A percentile compares a stretch with the other conserved stretches of the same genome.
Evolutionary conservation across 2,888 invertebrate genomes (phyloP).

Genomic region (Philereme vetulata): DNA sequence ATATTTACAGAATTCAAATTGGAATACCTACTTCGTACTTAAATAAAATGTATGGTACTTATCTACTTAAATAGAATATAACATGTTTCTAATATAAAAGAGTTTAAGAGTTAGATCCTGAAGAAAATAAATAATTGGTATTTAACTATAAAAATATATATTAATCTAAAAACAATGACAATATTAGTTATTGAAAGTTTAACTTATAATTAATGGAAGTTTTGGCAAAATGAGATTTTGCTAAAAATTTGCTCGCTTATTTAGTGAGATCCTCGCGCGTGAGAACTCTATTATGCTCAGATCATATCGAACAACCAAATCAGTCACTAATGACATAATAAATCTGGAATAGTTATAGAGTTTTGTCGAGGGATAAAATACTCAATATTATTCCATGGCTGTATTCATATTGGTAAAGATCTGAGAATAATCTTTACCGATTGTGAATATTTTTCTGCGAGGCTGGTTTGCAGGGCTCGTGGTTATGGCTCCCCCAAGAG

Average conservation of each 20-base stretch:
- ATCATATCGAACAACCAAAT: too few species aligned
- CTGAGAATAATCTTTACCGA: not conserved
- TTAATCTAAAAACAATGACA: not conserved
- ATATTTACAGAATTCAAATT: too few species aligned
- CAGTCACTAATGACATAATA: too few species aligned
- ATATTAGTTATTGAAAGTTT: not conserved
- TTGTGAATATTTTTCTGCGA: not conserved
- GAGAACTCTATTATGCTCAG: too few species aligned
- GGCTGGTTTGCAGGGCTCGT: conserved; percentile 37
- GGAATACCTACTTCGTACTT: too few species aligned
- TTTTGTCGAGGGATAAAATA: too few species aligned
- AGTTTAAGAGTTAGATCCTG: not conserved
- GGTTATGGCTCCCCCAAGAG: conserved; percentile 64
- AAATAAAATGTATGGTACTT: too few species aligned
- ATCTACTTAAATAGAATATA: not conserved
- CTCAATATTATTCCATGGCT: not conserved
- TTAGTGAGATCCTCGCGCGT: too few species aligned
- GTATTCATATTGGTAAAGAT: not conserved
- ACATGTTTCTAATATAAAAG: not conserved
- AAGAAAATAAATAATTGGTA: not conserved
- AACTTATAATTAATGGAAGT: not conserved
- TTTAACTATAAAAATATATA: not conserved
- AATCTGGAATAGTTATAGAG: too few species aligned
- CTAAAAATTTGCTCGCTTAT: too few species aligned
- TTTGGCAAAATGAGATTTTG: not conserved